Percentiles rank a stretch among this genome's conserved stretches.
Evolutionary conservation across 2,113 vertebrate genomes (phyloP).

Genomic region (Etia nguti): DNA sequence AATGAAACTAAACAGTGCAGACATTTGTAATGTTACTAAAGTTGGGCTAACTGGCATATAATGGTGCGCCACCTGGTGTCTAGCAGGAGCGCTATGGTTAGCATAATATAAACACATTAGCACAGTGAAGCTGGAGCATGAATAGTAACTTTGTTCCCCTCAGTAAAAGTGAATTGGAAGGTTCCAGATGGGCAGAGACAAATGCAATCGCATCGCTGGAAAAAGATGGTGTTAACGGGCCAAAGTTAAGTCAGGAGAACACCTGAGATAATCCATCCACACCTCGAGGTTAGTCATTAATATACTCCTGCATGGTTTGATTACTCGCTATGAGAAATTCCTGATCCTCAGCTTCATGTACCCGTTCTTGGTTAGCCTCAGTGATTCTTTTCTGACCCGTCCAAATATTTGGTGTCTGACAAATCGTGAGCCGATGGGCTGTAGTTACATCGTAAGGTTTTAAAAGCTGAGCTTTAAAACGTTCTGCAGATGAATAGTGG

Average conservation of each 20-base stretch:
- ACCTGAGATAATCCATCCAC: not conserved
- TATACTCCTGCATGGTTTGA: not conserved
- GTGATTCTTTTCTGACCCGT: not conserved
- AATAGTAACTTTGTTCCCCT: not conserved
- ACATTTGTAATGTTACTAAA: not conserved
- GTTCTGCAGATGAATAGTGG: not conserved
- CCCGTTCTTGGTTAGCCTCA: not conserved
- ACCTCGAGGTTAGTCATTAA: not conserved
- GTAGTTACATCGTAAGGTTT: not conserved
- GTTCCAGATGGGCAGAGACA: not conserved
- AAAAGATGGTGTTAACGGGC: not conserved
- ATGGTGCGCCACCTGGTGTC: fast-evolving
- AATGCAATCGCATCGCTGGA: not conserved
- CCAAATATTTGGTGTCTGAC: not conserved
- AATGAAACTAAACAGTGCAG: not conserved
- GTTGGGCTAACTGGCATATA: not conserved
- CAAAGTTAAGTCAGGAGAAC: not conserved
- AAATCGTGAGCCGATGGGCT: not conserved
- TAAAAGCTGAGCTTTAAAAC: not conserved
- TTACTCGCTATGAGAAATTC: not conserved
- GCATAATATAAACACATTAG: not conserved
- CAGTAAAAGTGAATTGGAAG: not conserved
- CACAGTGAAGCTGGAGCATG: not conserved
- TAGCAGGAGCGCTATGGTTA: not conserved
- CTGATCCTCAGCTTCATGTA: not conserved